Percentiles rank a stretch among this genome's conserved stretches.
These are phyloP conservation scores for Polydrusus cervinus DNA, from an alignment of 2,888 invertebrate genomes.

Conservation along the genomic window DNA sequence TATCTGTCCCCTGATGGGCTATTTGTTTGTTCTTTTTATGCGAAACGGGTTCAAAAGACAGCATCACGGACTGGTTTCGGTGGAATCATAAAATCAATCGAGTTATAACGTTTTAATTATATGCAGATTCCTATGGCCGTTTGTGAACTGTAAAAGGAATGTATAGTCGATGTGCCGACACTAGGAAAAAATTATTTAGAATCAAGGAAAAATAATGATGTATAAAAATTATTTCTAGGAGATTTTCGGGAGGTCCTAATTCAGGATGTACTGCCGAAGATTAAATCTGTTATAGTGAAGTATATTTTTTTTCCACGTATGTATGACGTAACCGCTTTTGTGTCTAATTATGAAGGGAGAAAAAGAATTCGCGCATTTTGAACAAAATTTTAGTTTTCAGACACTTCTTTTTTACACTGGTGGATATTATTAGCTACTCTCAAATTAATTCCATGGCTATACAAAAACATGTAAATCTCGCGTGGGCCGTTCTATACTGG, in stretches of 20 bases:
- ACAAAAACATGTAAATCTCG: slow-evolving; percentile 28
- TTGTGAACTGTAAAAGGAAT: background rate
- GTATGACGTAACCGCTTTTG: too few relatives aligned
- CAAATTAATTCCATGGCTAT: slow-evolving; percentile 7
- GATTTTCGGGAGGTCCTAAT: too few relatives aligned
- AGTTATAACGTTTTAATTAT: slow-evolving; percentile 46
- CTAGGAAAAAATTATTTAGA: slow-evolving; percentile 10
- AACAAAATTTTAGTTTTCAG: too few relatives aligned
- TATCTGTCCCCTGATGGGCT: slow-evolving; percentile 26
- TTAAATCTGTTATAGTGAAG: too few relatives aligned
- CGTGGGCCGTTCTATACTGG: slow-evolving; percentile 46
- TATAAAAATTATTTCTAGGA: too few relatives aligned
- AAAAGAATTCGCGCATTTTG: too few relatives aligned
- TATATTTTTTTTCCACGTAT: too few relatives aligned
- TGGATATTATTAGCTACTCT: background rate
- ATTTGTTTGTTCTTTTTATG: slow-evolving; percentile 42
- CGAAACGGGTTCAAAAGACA: slow-evolving; percentile 34
- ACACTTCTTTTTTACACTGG: too few relatives aligned
- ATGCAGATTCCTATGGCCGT: slow-evolving; percentile 33
- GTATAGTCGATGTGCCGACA: background rate
- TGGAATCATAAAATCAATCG: slow-evolving; percentile 43
- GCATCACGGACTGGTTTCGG: slow-evolving; percentile 28
- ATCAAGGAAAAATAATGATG: background rate
- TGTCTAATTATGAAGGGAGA: too few relatives aligned
- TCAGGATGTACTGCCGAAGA: too few relatives aligned